phyloP scores from a whole-genome alignment of 2,113 vertebrate species.

The Scartelaos histophorus region DNA sequence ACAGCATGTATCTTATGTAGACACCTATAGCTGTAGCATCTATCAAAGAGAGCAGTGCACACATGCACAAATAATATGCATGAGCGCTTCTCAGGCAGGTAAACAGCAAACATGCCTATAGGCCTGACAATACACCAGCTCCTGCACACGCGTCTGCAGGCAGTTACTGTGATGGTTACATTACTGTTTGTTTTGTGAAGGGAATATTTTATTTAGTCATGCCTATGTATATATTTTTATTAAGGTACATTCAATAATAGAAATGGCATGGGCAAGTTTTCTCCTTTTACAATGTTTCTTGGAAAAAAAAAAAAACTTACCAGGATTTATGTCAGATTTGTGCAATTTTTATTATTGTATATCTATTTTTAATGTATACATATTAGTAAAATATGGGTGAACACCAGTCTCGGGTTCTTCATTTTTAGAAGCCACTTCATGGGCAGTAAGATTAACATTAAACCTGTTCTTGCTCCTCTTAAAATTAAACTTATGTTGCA shows the following conservation, averaged over 20 bases:
- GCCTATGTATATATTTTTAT: no score
- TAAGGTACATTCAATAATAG: no score
- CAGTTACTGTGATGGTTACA: conserved; percentile 3
- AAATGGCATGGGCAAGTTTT: no score
- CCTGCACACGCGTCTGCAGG: neutral
- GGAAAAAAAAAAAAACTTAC: no score
- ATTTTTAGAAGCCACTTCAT: no score
- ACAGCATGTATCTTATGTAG: conserved; percentile 3
- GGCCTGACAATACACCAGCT: neutral
- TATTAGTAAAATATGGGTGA: no score
- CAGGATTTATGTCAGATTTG: no score
- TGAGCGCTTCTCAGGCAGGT: neutral
- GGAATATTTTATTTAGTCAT: neutral
- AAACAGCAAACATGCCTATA: conserved; percentile 1
- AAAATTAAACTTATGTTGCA: no score
- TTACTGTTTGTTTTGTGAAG: neutral
- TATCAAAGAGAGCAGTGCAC: conserved; percentile 8
- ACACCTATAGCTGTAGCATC: conserved; percentile 16
- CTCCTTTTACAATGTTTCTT: no score
- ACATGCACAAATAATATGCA: neutral
- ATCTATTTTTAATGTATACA: no score
- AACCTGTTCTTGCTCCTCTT: neutral
- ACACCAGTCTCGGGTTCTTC: no score
- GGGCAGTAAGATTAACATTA: neutral
- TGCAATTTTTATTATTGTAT: no score